These are phyloP conservation scores for Acholoe squamosa DNA, from an alignment of 2,888 invertebrate species.

Conservation along the genomic window DNA sequence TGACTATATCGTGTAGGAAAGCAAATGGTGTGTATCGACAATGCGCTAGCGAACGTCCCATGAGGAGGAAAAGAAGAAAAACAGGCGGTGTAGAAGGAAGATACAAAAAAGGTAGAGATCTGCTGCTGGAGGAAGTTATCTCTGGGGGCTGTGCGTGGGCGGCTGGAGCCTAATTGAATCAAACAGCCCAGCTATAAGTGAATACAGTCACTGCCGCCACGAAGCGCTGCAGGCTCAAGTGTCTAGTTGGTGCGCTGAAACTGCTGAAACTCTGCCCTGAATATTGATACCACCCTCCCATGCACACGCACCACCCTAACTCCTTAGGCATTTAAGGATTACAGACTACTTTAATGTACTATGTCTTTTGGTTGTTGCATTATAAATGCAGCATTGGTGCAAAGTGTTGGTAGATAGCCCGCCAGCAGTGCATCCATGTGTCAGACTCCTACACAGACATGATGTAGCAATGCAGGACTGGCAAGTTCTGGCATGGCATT, in stretches of 20 bases:
- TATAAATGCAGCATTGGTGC: no score
- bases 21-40: no score
- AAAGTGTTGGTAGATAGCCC: no score
- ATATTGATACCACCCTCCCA: background rate
- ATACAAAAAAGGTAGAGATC: background rate
- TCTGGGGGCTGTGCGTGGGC: constrained; percentile 13
- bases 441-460: no score
- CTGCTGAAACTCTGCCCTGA: background rate
- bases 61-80: no score
- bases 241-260: background rate
- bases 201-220: background rate
- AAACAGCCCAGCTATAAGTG: background rate
- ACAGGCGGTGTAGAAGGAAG: background rate
- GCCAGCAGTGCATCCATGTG: no score
- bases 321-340: background rate
- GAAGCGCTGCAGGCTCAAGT: background rate
- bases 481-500: no score
- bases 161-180: constrained; percentile 8
- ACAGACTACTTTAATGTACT: no score
- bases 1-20: no score
- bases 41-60: no score
- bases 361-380: no score
- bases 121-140: background rate
- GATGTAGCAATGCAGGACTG: no score
- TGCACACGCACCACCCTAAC: background rate